A percentile compares a stretch with the other conserved stretches of the same genome.
These are phyloP conservation scores for Biston betularia DNA, from an alignment of 2,888 invertebrate genomes.

Conservation along the genomic window DNA sequence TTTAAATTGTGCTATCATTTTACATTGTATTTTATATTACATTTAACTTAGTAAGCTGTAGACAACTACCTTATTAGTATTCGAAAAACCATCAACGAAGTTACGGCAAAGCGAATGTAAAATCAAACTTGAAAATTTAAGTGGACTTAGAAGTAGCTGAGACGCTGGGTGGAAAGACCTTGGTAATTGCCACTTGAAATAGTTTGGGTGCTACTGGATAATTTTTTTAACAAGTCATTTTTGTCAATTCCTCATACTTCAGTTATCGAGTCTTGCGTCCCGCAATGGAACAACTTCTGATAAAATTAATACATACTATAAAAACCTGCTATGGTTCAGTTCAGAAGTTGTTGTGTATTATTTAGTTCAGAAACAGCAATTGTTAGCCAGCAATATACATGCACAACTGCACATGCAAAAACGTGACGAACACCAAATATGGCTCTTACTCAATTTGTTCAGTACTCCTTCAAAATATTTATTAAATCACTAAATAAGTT, in stretches of 20 bases:
- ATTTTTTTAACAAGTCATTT: background rate
- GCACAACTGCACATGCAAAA: no score
- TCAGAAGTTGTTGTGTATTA: no score
- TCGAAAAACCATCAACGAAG: constrained; percentile 31
- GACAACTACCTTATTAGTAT: constrained; percentile 34
- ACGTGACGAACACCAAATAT: no score
- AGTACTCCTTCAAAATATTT: no score
- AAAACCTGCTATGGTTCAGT: no score
- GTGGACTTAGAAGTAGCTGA: constrained; percentile 46
- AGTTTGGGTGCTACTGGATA: constrained; percentile 25
- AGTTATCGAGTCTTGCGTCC: background rate
- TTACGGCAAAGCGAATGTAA: constrained; percentile 45
- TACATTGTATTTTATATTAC: background rate
- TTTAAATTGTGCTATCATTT: no score
- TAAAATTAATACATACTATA: no score
- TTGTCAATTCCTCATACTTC: no score
- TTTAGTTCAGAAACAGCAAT: no score
- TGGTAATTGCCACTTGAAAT: constrained; percentile 52
- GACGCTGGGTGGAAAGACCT: constrained; percentile 41
- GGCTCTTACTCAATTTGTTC: no score
- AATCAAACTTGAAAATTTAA: constrained; percentile 52
- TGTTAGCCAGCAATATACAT: no score
- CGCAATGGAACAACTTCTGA: background rate
- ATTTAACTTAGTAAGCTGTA: constrained; percentile 16
- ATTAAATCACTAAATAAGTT: no score